Evolutionary conservation across 2,113 vertebrate species (phyloP), one percentile per base, ranked within the genome.

Genomic region (Scopus umbretta): DNA sequence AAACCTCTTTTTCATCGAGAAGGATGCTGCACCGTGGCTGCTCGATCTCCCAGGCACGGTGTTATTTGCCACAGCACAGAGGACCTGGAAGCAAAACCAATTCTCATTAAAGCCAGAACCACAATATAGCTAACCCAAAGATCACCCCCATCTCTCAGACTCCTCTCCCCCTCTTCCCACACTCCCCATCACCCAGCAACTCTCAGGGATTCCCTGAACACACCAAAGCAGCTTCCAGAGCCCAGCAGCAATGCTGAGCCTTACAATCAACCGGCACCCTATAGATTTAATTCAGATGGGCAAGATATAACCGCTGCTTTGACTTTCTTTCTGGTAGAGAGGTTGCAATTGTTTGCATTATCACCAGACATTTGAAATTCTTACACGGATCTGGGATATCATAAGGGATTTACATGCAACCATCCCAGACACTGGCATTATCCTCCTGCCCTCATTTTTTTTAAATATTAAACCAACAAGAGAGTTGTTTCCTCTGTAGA

Each of bases 151-250:
- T 0, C 47, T 7, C 53, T 16, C 5, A 2, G 27, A 30, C 23
- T 20, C 65, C 58, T 10, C 10, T 42, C 30, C 32, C 58, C 83
- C 56, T 13, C 52, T 49, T 42, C 42, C 22, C 70, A 36, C 55
- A 38, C 15, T 19, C 36, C 63, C 56, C 6, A 7, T 1, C 43
- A 13, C 0, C 38, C 84, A 34, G 38, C 0, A 1, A 0, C 12
- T 12, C 49, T 19, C 72, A 29, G 85, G 47, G 32, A 11, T 21
- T 4, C 40, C 15, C 1, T 0, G 8, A 7, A 23, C 65, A 7
- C 32, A 1, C 2, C 0, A 2, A 47, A 12, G 81, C 55, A 66
- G 45, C 65, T 71, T 38, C 66, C 47, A n/a, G 30, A 40, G 45
- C 42, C 49, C 4, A 29, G 34, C 76, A 81, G 63, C 78, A 25